Evolutionary conservation across 2,797 vertebrate species (phyloP), one percentile per base, ranked within the genome.

Genomic region (Chiloscyllium punctatum): DNA sequence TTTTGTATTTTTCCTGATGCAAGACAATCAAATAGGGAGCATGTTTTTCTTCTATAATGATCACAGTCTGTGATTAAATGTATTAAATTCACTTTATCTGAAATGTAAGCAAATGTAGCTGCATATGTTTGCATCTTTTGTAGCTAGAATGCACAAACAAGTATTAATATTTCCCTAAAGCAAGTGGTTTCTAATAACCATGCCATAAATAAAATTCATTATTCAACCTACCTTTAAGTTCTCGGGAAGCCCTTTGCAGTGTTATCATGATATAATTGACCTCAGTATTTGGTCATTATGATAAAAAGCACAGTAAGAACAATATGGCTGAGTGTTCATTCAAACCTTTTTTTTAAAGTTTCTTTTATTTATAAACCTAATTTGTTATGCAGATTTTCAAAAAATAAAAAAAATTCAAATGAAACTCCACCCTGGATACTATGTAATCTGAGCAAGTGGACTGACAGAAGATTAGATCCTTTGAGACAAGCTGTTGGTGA

Each of bases 401-500:
- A n/a, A 48, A 71, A 4, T 5, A 16, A 15, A 27, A 4, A 30
- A 6, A 95, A 57, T 53, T 33, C 42, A 95, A 95, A 57, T 77
- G 42, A 95, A 77, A 48, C 72, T 95, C 71, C 71, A 66, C 57
- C 13, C 30, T 95, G 71, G 25, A 57, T 74, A 71, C 48, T 95
- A 16, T 95, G 48, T 95, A 95, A 95, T 95, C 71, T 30, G 71
- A 77, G 94, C 27, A 33, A 77, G 94, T 95, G 94, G 57, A 95
- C 33, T 94, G 92, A 0, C 21, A 96, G 96, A 96, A 68, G 91
- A 96, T 97, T 97, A 97, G 97, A 95, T 79, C 94, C 68, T 96
- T 96, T 92, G 95, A 96, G 95, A 96, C 96, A 96, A 95, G 95
- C 96, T 96, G 95, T 96, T 97, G 96, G 96, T 95, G 79, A 91